Conservation (phyloP, 2,888 invertebrate species). For the Lysandra coridon region DNA sequence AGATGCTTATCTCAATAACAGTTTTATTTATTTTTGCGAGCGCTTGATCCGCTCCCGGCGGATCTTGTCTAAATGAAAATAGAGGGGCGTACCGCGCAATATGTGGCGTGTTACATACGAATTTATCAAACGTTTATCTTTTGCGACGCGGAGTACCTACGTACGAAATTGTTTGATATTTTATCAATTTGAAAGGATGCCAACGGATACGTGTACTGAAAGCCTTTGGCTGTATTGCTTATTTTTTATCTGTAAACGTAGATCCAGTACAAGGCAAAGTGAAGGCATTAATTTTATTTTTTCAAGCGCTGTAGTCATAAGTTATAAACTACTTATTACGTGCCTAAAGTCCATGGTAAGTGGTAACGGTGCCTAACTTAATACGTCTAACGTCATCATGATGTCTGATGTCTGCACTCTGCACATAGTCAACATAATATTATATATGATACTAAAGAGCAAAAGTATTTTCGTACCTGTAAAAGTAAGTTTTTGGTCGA, state of each 20-base stretch:
- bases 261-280: neutral
- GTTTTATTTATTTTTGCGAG: slow-evolving; percentile 80
- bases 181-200: slow-evolving; percentile 11
- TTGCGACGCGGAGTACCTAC: slow-evolving; percentile 33
- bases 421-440: too few relatives aligned
- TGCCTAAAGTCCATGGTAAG: too few relatives aligned
- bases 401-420: too few relatives aligned
- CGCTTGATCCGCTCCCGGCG: slow-evolving; percentile 72
- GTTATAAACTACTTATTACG: neutral
- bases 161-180: neutral
- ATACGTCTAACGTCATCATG: too few relatives aligned
- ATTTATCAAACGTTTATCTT: slow-evolving; percentile 33
- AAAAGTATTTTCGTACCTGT: too few relatives aligned
- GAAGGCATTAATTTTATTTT: neutral
- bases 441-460: too few relatives aligned
- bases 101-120: slow-evolving; percentile 34
- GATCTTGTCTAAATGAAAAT: slow-evolving; percentile 73
- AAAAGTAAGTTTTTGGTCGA: too few relatives aligned
- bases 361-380: too few relatives aligned
- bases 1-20: slow-evolving; percentile 81
- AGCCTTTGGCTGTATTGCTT: neutral
- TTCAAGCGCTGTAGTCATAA: neutral
- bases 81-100: slow-evolving; percentile 54
- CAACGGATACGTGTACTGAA: neutral
- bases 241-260: neutral